These are phyloP conservation scores for Cerastoderma edule DNA, from an alignment of 2,888 invertebrate genomes.

Conservation along the genomic window DNA sequence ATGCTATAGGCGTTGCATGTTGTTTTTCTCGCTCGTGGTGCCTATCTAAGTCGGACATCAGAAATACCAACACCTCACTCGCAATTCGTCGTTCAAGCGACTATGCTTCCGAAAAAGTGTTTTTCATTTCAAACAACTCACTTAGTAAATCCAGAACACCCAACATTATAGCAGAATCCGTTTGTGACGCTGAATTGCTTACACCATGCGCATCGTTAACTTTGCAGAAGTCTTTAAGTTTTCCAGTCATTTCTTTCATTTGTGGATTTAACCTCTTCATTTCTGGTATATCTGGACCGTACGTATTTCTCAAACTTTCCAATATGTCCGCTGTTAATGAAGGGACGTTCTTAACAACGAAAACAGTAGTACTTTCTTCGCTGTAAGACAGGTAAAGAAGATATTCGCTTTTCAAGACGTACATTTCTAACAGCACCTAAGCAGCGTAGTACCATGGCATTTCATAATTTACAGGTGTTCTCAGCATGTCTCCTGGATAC, in stretches of 20 bases:
- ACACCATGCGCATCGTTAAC: conserved; percentile 7
- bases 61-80: conserved; percentile 41
- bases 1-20: conserved; percentile 41
- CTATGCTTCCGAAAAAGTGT: no score
- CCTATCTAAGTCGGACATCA: conserved; percentile 46
- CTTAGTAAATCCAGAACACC: no score
- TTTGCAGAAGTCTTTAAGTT: neutral
- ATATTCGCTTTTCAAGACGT: neutral
- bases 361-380: conserved; percentile 25
- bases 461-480: conserved; percentile 31
- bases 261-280: neutral
- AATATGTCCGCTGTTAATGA: neutral
- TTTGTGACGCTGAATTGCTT: no score
- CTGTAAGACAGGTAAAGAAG: conserved; percentile 26
- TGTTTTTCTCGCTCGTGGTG: conserved; percentile 1
- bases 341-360: neutral
- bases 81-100: no score
- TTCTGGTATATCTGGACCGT: no score
- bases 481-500: conserved; percentile 37
- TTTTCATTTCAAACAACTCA: no score
- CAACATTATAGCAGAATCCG: no score
- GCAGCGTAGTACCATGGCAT: conserved; percentile 44
- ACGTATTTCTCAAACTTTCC: neutral
- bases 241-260: neutral
- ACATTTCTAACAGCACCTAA: conserved; percentile 51